phyloP scores from a whole-genome alignment of 2,888 invertebrate species.

The Calliopum simillimum region DNA sequence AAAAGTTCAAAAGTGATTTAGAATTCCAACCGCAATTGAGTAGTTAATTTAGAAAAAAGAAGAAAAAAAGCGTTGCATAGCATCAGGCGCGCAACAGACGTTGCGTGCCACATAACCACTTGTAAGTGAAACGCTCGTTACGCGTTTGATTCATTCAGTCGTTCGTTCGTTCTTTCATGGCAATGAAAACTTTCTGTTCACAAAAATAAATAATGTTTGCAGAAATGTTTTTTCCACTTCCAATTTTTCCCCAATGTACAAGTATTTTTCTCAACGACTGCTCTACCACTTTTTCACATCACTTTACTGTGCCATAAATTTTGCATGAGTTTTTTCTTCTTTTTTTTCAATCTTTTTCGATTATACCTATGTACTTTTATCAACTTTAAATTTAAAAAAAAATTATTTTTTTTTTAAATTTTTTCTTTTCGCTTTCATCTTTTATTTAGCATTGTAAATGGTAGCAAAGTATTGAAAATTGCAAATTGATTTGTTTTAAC shows the following conservation, averaged over 20 bases:
- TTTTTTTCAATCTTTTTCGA: no score
- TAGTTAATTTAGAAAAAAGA: slow-evolving; percentile 16
- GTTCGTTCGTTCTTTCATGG: neutral
- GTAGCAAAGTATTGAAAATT: slow-evolving; percentile 12
- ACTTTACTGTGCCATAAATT: no score
- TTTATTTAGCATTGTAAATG: neutral
- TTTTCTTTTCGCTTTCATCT: no score
- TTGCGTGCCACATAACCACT: slow-evolving; percentile 23
- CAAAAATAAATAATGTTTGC: slow-evolving; percentile 1
- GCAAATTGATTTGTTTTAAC: slow-evolving; percentile 11
- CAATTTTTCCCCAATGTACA: neutral
- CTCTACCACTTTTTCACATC: no score
- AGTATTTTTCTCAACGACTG: neutral
- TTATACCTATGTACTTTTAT: no score
- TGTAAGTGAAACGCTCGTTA: slow-evolving; percentile 2
- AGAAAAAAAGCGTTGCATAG: slow-evolving; percentile 8
- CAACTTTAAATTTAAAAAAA: no score
- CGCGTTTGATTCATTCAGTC: no score
- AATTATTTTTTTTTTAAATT: no score
- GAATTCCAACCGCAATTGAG: slow-evolving; percentile 24
- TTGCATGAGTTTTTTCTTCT: no score
- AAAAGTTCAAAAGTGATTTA: slow-evolving; percentile 21
- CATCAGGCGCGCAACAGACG: neutral
- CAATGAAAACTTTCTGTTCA: neutral
- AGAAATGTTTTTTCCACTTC: neutral